Conservation (phyloP, 1,140 invertebrate genomes). For the Rhyzopertha dominica region DNA sequence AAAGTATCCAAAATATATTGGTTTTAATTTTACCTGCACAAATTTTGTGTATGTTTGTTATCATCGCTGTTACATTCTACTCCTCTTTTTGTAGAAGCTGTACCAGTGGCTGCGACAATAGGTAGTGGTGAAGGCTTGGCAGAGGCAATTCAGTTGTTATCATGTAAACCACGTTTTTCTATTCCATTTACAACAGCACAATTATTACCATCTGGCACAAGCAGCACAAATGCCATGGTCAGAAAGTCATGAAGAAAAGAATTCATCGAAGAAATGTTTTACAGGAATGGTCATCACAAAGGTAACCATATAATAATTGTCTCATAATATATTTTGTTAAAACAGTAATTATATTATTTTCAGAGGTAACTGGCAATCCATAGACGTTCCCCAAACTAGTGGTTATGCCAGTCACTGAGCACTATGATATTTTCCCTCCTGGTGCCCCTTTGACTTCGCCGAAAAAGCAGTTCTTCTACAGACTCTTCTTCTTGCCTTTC, state of each 20-base stretch:
- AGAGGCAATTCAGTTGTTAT: conserved; percentile 61
- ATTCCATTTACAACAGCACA: conserved; percentile 36
- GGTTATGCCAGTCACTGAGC: conserved; percentile 36
- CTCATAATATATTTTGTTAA: not conserved
- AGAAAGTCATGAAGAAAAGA: conserved; percentile 40
- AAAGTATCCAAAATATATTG: no score
- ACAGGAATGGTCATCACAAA: conserved; percentile 32
- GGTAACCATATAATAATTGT: conserved; percentile 15
- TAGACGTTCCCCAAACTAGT: conserved; percentile 32
- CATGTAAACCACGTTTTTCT: conserved; percentile 49
- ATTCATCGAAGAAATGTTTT: conserved; percentile 39
- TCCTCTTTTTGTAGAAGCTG: conserved; percentile 47
- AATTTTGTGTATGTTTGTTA: no score
- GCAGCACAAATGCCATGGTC: conserved; percentile 29
- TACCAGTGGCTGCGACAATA: conserved; percentile 46
- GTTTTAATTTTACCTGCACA: no score
- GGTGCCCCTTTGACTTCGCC: conserved; percentile 47
- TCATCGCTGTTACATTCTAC: no score
- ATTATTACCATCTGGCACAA: conserved; percentile 21
- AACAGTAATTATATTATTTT: no score
- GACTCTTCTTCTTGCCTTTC: conserved; percentile 57
- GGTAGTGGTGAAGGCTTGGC: conserved; percentile 60
- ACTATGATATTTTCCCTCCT: conserved; percentile 41
- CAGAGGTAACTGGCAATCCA: conserved; percentile 43
- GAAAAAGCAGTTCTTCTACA: conserved; percentile 60